phyloP scores from a whole-genome alignment of 53 echinoderm and acorn worm genomes.

The Luidia sarsii region DNA sequence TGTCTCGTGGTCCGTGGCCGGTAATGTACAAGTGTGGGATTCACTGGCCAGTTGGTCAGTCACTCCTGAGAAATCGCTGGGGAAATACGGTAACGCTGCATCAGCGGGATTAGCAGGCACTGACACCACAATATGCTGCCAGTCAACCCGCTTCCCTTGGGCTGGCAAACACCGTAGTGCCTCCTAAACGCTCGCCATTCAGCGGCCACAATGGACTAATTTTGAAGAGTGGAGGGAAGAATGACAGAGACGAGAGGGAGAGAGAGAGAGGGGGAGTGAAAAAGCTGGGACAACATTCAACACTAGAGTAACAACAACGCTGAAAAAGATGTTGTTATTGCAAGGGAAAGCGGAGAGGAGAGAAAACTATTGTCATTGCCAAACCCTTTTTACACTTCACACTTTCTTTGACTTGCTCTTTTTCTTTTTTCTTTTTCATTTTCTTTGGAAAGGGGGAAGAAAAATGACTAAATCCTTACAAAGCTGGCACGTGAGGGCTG shows the following conservation, averaged over 20 bases:
- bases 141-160: background rate
- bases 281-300: constrained; percentile 31
- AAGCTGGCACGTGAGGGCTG: no score
- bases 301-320: background rate
- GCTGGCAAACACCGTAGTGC: constrained; percentile 8
- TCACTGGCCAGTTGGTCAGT: no score
- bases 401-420: background rate
- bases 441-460: background rate
- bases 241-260: no score
- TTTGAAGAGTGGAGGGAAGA: background rate
- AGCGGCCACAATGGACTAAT: constrained; percentile 20
- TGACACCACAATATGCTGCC: no score
- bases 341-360: constrained; percentile 8
- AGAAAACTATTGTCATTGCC: constrained; percentile 31
- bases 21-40: no score
- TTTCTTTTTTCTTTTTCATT: background rate
- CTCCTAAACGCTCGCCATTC: constrained; percentile 13
- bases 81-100: no score
- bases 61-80: no score
- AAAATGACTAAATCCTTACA: no score
- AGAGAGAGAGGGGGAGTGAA: background rate
- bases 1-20: no score
- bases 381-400: background rate
- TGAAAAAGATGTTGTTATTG: constrained; percentile 5
- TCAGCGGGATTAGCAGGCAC: no score